Base-by-base conservation (phyloP, 2,113 vertebrate species). In the Synchiropus splendidus region DNA sequence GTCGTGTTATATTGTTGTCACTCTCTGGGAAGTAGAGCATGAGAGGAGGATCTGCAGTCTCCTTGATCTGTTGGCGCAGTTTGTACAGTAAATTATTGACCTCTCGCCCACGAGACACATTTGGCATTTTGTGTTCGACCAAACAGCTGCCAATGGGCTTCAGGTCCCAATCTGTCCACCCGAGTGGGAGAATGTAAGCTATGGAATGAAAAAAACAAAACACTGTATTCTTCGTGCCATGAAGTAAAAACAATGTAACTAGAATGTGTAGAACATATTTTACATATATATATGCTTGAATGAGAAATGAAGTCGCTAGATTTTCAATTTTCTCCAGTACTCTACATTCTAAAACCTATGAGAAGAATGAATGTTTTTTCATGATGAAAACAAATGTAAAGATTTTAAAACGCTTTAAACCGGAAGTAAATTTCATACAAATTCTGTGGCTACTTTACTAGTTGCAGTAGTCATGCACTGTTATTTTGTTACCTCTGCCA, bases 41-140 rank as follows among this genome's bases (percentile, higher is more conserved):
- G 47, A 44, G 41, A 44, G 18, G 53, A 39, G 48, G 21, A 57
- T 54, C 42, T 18, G 36, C 18, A 37, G 16, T 44, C 2, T 50
- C 16, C 12, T 35, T 32, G 41, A 48, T 35, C 12, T 5, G 2
- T 15, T 33, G 17, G 42, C 17, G 10, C 6, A 17, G 18, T 51
- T 37, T 46, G 27, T 12, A 34, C 36, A 31, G 6, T 52, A 50
- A 67, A 70, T 60, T 64, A 55, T 21, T 37, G 42, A 54, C 36
- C 51, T 42, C 10, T 63, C 49, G 45, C 60, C 40, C 41, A 50
- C 12, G 48, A 32, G 39, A 16, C 12, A 31, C 45, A 32, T 53
- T 64, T 16, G 48, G 21, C 34, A 15, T 31, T 57, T 50, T 15
- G 44, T 58, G 18, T 39, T 54, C 13, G 17, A 57, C 42, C 34